A percentile compares a stretch with the other conserved stretches of the same genome.
phyloP scores from a whole-genome alignment of 2,888 invertebrate species.

The Xylota segnis region DNA sequence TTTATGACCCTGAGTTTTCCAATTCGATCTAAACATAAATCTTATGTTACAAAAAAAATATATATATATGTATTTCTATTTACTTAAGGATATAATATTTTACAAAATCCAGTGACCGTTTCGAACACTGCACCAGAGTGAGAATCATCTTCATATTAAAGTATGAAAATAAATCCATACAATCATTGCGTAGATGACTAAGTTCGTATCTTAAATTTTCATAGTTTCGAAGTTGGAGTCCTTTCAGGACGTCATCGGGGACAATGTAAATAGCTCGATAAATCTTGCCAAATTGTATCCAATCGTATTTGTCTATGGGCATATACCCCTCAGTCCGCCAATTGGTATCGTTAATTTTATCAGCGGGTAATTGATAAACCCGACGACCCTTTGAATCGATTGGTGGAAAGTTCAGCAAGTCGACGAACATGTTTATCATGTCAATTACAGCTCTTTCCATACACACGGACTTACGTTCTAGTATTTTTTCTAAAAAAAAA shows the following conservation, averaged over 20 bases:
- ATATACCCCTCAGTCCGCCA: conserved; percentile 83
- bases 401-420: conserved; percentile 83
- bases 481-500: conserved; percentile 82
- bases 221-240: conserved; percentile 86
- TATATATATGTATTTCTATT: not conserved
- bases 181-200: conserved; percentile 88
- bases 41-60: no score
- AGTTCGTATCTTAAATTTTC: conserved; percentile 88
- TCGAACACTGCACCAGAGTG: conserved; percentile 90
- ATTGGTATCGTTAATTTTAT: conserved; percentile 83
- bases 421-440: conserved; percentile 91
- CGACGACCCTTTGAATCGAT: conserved; percentile 86
- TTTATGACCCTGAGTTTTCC: conserved; percentile 78
- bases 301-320: conserved; percentile 83
- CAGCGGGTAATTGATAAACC: conserved; percentile 88
- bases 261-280: conserved; percentile 81
- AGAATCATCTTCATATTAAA: conserved; percentile 91
- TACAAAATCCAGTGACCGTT: conserved; percentile 89
- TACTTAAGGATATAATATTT: conserved; percentile 86
- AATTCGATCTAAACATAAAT: conserved; percentile 79
- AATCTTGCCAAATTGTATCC: conserved; percentile 83
- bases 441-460: conserved; percentile 92
- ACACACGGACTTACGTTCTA: conserved; percentile 87
- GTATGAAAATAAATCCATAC: conserved; percentile 92
- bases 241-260: conserved; percentile 80